These are phyloP conservation scores for Germaria angustata DNA, from an alignment of 2,888 invertebrate genomes.

Conservation along the genomic window DNA sequence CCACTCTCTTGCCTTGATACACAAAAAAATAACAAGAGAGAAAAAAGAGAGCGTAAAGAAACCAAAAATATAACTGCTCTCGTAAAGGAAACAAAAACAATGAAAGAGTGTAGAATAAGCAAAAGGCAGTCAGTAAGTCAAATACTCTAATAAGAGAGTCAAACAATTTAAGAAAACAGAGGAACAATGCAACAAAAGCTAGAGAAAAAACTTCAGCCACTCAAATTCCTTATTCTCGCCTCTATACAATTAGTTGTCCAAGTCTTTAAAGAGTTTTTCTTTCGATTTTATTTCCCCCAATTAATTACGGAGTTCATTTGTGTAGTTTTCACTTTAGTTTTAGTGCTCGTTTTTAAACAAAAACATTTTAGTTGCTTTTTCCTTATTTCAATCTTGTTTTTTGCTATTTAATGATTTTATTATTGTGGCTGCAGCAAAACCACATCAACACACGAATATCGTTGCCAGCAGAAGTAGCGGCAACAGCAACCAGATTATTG, in stretches of 20 bases:
- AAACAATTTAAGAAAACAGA: constrained; percentile 37
- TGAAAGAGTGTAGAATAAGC: background rate
- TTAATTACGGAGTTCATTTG: constrained; percentile 32
- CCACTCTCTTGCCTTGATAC: constrained; percentile 3
- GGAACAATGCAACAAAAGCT: constrained; percentile 9
- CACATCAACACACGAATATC: constrained; percentile 17
- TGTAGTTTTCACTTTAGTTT: constrained; percentile 53
- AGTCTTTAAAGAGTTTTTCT: constrained; percentile 38
- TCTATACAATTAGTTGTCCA: constrained; percentile 45
- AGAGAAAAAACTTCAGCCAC: background rate
- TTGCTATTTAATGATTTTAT: constrained; percentile 25
- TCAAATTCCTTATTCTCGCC: constrained; percentile 37
- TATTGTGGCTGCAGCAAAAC: constrained; percentile 18
- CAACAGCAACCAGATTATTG: constrained; percentile 61
- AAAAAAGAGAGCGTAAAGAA: background rate
- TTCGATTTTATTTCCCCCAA: background rate
- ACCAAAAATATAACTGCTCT: background rate
- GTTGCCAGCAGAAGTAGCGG: constrained; percentile 31
- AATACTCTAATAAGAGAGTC: constrained; percentile 40
- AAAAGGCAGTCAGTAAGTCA: constrained; percentile 64
- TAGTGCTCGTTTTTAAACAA: background rate
- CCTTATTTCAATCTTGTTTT: background rate
- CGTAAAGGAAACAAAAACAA: background rate
- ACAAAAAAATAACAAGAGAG: background rate
- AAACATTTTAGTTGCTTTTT: constrained; percentile 22